A percentile compares a stretch with the other conserved stretches of the same genome.
These are phyloP conservation scores for Agrotis puta DNA, from an alignment of 2,888 invertebrate genomes.

Conservation along the genomic window DNA sequence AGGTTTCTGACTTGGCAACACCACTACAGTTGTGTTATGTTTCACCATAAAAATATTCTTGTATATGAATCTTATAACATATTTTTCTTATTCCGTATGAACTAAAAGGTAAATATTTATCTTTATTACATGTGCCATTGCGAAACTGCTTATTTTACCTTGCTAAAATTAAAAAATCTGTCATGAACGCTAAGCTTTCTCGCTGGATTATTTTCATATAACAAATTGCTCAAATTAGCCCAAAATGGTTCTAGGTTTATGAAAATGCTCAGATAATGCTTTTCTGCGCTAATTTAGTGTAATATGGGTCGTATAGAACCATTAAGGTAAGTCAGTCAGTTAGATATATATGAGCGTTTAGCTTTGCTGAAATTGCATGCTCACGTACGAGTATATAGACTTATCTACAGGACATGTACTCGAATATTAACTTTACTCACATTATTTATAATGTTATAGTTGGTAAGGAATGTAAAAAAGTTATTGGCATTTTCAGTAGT, in stretches of 20 bases:
- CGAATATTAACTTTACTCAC: background rate
- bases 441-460: background rate
- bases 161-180: background rate
- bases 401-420: background rate
- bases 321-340: constrained; percentile 9
- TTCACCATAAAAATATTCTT: background rate
- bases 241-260: constrained; percentile 17
- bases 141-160: constrained; percentile 1
- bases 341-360: background rate
- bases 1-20: background rate
- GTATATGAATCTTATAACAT: background rate
- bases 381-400: background rate
- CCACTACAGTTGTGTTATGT: background rate
- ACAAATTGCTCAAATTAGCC: constrained; percentile 24
- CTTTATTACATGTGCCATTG: background rate
- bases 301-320: background rate
- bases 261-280: constrained; percentile 2
- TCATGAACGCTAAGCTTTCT: constrained; percentile 18
- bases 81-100: background rate
- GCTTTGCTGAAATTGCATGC: background rate
- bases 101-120: background rate
- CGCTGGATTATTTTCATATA: constrained; percentile 2
- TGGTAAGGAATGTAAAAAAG: background rate
- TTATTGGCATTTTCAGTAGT: background rate
- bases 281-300: constrained; percentile 22